Conservation (phyloP, 2,113 vertebrate genomes). For the Callopanchax toddi region DNA sequence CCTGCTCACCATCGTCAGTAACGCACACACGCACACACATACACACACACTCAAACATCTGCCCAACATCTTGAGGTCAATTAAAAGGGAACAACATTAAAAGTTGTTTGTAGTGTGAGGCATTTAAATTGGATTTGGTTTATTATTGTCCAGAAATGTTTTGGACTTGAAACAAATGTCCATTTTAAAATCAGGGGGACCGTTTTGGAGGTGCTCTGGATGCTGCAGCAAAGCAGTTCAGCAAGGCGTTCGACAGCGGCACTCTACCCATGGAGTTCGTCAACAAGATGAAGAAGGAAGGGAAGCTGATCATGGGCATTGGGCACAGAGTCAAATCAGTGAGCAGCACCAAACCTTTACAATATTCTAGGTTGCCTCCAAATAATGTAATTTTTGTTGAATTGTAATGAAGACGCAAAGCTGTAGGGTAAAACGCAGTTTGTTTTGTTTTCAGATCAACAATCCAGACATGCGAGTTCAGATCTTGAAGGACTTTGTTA, state of each 20-base stretch:
- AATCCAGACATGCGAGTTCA: constrained; percentile 98
- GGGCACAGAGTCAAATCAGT: constrained; percentile 97
- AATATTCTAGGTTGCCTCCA: no score
- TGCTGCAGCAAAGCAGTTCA: constrained; percentile 97
- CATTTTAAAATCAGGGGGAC: constrained; percentile 84
- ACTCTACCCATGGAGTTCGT: constrained; percentile 98
- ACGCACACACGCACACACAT: not conserved
- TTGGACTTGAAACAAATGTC: not conserved
- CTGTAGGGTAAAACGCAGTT: not conserved
- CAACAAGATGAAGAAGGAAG: constrained; percentile 99
- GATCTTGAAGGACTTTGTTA: constrained; percentile 95
- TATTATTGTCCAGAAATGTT: no score
- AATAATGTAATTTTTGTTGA: no score
- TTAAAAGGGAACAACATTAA: no score
- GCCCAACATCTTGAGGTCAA: no score
- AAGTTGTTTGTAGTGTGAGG: no score
- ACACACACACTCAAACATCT: not conserved
- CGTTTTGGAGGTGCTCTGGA: constrained; percentile 96
- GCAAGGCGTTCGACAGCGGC: constrained; percentile 96
- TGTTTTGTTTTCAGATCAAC: constrained; percentile 86
- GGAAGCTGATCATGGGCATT: constrained; percentile 98
- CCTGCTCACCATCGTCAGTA: constrained; percentile 95
- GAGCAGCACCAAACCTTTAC: constrained; percentile 41
- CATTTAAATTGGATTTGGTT: no score
- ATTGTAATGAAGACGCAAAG: not conserved